Conservation (phyloP, 2,797 vertebrate genomes). For the Hydrolagus colliei region DNA sequence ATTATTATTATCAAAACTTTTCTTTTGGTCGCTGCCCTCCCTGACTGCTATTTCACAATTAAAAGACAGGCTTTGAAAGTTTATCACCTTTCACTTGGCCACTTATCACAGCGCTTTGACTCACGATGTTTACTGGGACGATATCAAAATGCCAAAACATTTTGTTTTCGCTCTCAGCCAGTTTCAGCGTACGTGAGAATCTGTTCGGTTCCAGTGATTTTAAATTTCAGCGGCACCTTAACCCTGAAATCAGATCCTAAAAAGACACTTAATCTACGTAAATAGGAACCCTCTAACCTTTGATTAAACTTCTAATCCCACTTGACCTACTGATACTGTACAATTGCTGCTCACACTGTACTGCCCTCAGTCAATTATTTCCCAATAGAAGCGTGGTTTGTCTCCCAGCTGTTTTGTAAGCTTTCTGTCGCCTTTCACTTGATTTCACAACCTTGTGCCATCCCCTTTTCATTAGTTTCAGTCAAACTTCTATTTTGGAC, state of each 20-base stretch:
- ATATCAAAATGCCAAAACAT: slow-evolving; percentile 15
- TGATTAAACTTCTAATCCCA: not conserved
- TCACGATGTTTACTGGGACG: not conserved
- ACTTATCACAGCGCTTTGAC: not conserved
- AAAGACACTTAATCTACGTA: not conserved
- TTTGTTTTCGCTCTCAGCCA: not conserved
- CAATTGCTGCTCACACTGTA: not conserved
- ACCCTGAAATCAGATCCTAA: not conserved
- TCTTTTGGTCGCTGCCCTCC: not conserved
- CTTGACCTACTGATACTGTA: not conserved
- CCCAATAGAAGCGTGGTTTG: not conserved
- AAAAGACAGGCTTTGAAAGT: slow-evolving; percentile 14
- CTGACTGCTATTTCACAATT: slow-evolving; percentile 7
- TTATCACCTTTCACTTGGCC: not conserved
- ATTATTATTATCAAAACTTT: not conserved
- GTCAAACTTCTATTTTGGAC: no score
- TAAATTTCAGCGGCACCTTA: not conserved
- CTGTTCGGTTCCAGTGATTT: not conserved
- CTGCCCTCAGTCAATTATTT: not conserved
- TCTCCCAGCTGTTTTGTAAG: not conserved
- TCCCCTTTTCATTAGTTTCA: no score
- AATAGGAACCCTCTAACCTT: not conserved
- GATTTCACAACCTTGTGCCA: no score
- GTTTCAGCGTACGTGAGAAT: not conserved
- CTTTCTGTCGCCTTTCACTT: no score